Percentiles rank a stretch among this genome's conserved stretches.
phyloP scores from a whole-genome alignment of 2,113 vertebrate species.

The Boleophthalmus pectinirostris region DNA sequence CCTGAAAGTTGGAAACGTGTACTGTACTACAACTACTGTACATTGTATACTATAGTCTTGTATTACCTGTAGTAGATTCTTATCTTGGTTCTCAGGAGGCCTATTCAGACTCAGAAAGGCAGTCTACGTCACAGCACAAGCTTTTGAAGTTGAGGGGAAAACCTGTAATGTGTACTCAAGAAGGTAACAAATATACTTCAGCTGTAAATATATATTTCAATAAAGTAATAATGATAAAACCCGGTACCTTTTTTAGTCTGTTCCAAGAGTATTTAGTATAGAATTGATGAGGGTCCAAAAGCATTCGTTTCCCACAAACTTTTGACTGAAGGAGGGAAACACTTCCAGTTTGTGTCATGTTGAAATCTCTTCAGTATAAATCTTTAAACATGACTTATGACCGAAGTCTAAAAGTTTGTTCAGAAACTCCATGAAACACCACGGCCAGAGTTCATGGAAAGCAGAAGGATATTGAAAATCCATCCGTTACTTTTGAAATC shows the following conservation, averaged over 20 bases:
- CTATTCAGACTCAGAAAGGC: background rate
- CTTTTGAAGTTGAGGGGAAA: background rate
- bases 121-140: background rate
- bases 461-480: background rate
- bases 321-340: background rate
- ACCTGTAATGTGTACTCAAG: background rate
- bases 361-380: constrained; percentile 11
- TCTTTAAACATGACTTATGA: constrained; percentile 1
- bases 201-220: background rate
- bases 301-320: background rate
- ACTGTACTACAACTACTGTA: background rate
- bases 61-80: constrained; percentile 5
- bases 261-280: background rate
- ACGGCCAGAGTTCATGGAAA: background rate
- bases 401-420: background rate
- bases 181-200: background rate
- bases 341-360: constrained; percentile 7
- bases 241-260: background rate
- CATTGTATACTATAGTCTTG: background rate
- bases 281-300: background rate
- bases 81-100: background rate
- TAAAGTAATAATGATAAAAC: background rate
- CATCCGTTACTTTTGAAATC: background rate
- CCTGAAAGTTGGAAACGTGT: background rate
- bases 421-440: background rate